A percentile compares a stretch with the other conserved stretches of the same genome.
phyloP scores from a whole-genome alignment of 2,113 vertebrate genomes.

The Bubalus kerabau region DNA sequence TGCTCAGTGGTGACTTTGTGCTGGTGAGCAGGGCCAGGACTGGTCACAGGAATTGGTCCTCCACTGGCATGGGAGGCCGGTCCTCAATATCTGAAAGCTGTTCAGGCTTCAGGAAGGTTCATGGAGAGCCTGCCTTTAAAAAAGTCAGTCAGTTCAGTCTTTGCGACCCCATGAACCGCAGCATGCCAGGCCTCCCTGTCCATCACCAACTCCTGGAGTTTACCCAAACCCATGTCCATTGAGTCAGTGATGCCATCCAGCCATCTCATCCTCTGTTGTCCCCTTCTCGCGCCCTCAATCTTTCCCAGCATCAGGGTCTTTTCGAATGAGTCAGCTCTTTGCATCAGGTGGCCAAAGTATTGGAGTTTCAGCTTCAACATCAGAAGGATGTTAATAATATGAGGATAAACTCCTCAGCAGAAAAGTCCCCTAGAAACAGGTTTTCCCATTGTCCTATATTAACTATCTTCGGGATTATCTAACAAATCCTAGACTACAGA shows the following conservation, averaged over 20 bases:
- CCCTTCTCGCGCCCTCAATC: too few species aligned
- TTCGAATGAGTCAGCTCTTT: too few species aligned
- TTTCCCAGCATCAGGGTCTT: too few species aligned
- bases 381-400: not conserved
- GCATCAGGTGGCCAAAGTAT: too few species aligned
- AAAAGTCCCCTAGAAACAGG: not conserved
- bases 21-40: not conserved
- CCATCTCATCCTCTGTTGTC: too few species aligned
- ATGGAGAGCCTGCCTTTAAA: not conserved
- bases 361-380: too few species aligned
- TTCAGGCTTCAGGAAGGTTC: not conserved
- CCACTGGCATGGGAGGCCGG: fast-evolving
- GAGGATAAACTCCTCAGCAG: not conserved
- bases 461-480: not conserved
- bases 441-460: not conserved
- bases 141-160: not conserved
- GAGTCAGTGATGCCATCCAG: too few species aligned
- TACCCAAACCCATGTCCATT: too few species aligned
- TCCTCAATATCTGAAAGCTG: not conserved
- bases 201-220: too few species aligned
- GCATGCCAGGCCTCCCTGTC: too few species aligned
- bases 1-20: not conserved
- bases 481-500: not conserved
- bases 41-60: not conserved
- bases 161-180: too few species aligned